phyloP scores from a whole-genome alignment of 2,888 invertebrate species.

The Idaea biselata region DNA sequence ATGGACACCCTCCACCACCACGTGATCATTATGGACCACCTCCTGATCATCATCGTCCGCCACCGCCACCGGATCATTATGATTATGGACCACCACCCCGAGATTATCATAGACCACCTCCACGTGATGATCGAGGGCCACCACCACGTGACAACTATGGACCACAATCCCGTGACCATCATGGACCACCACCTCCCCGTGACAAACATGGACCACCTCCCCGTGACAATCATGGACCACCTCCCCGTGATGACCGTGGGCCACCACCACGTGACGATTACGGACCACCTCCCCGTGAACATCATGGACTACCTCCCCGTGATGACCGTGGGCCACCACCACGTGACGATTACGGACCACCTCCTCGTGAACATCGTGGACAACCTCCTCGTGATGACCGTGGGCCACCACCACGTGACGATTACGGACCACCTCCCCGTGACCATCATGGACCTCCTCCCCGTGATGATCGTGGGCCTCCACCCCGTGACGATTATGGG shows the following conservation, averaged over 20 bases:
- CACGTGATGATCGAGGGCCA: neutral
- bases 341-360: constrained; percentile 14
- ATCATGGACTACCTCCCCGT: constrained; percentile 12
- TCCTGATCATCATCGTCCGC: constrained; percentile 3
- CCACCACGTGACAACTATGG: constrained; percentile 3
- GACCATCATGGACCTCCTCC: constrained; percentile 14
- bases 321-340: constrained; percentile 18
- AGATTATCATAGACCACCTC: too few species aligned
- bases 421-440: constrained; percentile 13
- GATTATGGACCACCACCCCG: neutral
- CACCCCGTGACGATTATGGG: constrained; percentile 10
- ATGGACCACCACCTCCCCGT: neutral
- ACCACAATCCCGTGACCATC: neutral
- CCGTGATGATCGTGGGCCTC: constrained; percentile 7
- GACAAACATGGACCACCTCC: constrained; percentile 5
- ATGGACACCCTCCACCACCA: constrained; percentile 16
- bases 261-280: constrained; percentile 13
- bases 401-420: constrained; percentile 22
- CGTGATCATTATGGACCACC: constrained; percentile 1
- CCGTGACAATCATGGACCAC: constrained; percentile 6
- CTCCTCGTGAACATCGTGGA: constrained; percentile 14
- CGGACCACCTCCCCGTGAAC: constrained; percentile 14
- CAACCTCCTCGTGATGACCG: constrained; percentile 17
- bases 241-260: constrained; percentile 13
- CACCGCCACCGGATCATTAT: neutral